Conservation (phyloP, 2,888 invertebrate genomes). For the Pharmacophagus antenor region DNA sequence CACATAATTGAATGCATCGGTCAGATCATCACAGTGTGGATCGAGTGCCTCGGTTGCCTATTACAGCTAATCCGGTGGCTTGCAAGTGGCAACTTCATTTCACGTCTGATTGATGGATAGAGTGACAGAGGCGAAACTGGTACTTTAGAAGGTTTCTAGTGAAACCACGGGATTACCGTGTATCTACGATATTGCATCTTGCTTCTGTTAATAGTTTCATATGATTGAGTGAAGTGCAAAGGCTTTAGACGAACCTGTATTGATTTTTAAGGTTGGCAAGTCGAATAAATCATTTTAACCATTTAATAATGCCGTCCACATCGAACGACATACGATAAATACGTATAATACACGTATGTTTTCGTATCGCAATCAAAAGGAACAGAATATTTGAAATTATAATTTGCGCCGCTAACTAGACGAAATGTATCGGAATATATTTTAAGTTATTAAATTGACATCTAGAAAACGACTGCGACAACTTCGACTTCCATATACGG, state of each 20-base stretch:
- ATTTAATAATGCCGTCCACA: neutral
- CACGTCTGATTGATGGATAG: slow-evolving; percentile 65
- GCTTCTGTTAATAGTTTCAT: slow-evolving; percentile 22
- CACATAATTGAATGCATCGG: slow-evolving; percentile 39
- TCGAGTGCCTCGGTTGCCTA: slow-evolving; percentile 46
- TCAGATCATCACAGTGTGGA: slow-evolving; percentile 40
- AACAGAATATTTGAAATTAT: slow-evolving; percentile 23
- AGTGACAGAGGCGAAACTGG: slow-evolving; percentile 58
- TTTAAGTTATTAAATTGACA: slow-evolving; percentile 26
- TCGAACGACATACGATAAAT: no score
- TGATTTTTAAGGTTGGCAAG: slow-evolving; percentile 3
- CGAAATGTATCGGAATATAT: slow-evolving; percentile 25
- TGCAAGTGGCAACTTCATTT: slow-evolving; percentile 58
- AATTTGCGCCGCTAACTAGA: slow-evolving; percentile 20
- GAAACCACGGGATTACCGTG: slow-evolving; percentile 44
- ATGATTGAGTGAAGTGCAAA: slow-evolving; percentile 16
- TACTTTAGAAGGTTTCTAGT: slow-evolving; percentile 60
- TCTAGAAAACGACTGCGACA: slow-evolving; percentile 20
- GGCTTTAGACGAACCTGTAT: neutral
- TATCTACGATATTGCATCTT: slow-evolving; percentile 27
- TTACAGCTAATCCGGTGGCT: slow-evolving; percentile 57
- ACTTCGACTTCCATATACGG: slow-evolving; percentile 17
- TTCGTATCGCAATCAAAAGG: neutral
- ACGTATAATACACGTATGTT: neutral
- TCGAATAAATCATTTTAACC: neutral